These are phyloP conservation scores for Phoxinus dragarum DNA, from an alignment of 2,797 vertebrate species.

Conservation along the genomic window DNA sequence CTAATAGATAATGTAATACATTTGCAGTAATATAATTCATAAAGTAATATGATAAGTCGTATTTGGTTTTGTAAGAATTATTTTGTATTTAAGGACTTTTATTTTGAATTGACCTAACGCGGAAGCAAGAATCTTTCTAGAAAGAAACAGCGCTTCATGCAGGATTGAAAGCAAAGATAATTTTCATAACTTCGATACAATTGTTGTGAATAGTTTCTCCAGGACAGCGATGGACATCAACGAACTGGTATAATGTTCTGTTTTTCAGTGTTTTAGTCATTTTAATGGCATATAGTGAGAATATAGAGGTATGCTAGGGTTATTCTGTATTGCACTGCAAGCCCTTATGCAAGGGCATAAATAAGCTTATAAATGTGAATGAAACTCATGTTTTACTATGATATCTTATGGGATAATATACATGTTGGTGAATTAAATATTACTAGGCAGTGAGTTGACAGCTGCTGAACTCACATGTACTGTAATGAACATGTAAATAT, in stretches of 20 bases:
- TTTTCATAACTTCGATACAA: background rate
- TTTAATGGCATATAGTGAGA: background rate
- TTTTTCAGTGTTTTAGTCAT: background rate
- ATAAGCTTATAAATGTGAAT: background rate
- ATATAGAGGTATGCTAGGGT: background rate
- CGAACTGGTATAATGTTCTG: conserved; percentile 55
- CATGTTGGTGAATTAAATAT: background rate
- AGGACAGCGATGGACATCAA: conserved; percentile 58
- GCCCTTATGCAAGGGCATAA: background rate
- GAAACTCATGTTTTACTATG: background rate
- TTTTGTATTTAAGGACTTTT: conserved; percentile 37
- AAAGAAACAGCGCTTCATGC: background rate
- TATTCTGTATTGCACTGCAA: background rate
- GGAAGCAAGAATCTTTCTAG: conserved; percentile 50
- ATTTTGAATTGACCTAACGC: conserved; percentile 24
- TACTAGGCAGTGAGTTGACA: background rate
- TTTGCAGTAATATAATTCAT: background rate
- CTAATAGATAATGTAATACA: background rate
- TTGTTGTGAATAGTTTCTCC: background rate
- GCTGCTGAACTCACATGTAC: background rate
- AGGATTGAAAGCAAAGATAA: background rate
- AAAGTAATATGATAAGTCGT: background rate
- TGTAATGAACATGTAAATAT: background rate
- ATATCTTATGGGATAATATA: too few relatives aligned
- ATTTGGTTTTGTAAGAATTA: background rate